Percentiles rank a stretch among this genome's conserved stretches.
Conservation (phyloP, 2,113 vertebrate genomes). For the Rhizomys pruinosus region DNA sequence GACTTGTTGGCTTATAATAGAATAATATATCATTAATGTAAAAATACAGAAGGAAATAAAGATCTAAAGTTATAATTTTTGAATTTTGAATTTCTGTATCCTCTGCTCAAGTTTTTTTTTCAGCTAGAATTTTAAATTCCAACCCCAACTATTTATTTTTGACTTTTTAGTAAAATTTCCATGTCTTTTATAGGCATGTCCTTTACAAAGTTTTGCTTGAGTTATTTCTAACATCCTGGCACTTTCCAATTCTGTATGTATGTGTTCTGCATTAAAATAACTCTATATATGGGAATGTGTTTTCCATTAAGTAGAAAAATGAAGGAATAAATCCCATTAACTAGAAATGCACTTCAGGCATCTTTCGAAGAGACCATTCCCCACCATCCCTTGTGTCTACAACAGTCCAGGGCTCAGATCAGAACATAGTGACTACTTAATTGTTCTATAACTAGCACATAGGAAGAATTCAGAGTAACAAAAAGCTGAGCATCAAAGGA, state of each 20-base stretch:
- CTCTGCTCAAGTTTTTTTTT: background rate
- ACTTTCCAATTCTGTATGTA: constrained; percentile 15
- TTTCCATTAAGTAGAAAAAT: constrained; percentile 17
- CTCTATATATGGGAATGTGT: background rate
- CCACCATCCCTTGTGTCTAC: background rate
- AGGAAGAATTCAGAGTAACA: background rate
- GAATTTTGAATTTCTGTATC: background rate
- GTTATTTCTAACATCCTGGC: constrained; percentile 33
- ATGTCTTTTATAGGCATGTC: constrained; percentile 35
- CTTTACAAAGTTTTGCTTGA: constrained; percentile 44
- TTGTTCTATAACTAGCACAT: background rate
- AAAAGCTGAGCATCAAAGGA: background rate
- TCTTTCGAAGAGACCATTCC: constrained; percentile 26
- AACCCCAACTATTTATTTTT: constrained; percentile 55
- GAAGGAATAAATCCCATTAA: background rate
- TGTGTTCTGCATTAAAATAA: constrained; percentile 29
- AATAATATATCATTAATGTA: constrained; percentile 1
- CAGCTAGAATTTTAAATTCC: constrained; percentile 36
- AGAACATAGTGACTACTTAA: background rate
- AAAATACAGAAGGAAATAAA: background rate
- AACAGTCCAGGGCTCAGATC: background rate
- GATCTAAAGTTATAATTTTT: background rate
- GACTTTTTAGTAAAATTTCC: constrained; percentile 25
- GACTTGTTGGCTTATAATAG: background rate
- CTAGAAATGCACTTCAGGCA: background rate